A percentile compares a stretch with the other conserved stretches of the same genome.
Conservation (phyloP, 2,888 invertebrate genomes). For the Tolmerus cingulatus region DNA sequence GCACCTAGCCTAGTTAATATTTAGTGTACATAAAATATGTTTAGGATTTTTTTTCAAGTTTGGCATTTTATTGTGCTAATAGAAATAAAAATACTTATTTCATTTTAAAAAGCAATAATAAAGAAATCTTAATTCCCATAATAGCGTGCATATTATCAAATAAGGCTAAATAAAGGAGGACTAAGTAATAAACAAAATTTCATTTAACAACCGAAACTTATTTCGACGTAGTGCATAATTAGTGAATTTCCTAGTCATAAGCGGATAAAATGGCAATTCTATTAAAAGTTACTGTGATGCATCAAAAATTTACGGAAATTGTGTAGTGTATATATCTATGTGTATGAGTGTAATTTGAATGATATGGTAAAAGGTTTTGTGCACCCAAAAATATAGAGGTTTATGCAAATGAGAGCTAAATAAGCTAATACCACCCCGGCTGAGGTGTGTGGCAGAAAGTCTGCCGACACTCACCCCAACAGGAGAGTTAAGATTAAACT, state of each 20-base stretch:
- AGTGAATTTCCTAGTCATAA: not conserved
- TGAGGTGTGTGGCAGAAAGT: not conserved
- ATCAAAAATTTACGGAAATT: not conserved
- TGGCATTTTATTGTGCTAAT: too few relatives aligned
- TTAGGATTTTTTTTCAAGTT: too few relatives aligned
- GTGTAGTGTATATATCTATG: not conserved
- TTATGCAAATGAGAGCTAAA: not conserved
- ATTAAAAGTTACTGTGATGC: not conserved
- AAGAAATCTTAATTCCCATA: too few relatives aligned
- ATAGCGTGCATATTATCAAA: too few relatives aligned
- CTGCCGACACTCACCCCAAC: not conserved
- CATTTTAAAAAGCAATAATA: too few relatives aligned
- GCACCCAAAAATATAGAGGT: not conserved
- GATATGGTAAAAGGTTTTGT: not conserved
- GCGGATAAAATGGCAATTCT: not conserved
- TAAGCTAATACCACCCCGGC: not conserved
- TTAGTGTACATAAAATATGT: too few relatives aligned
- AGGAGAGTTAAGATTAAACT: constrained; percentile 12
- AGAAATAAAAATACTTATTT: too few relatives aligned
- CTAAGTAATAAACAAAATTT: not conserved
- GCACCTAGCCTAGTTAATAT: too few relatives aligned
- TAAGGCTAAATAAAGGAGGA: too few relatives aligned
- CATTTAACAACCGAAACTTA: not conserved
- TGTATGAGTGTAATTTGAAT: not conserved
- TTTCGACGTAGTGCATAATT: not conserved